Evolutionary conservation across 2,797 vertebrate species (phyloP).

Genomic region (Phoxinus dragarum): DNA sequence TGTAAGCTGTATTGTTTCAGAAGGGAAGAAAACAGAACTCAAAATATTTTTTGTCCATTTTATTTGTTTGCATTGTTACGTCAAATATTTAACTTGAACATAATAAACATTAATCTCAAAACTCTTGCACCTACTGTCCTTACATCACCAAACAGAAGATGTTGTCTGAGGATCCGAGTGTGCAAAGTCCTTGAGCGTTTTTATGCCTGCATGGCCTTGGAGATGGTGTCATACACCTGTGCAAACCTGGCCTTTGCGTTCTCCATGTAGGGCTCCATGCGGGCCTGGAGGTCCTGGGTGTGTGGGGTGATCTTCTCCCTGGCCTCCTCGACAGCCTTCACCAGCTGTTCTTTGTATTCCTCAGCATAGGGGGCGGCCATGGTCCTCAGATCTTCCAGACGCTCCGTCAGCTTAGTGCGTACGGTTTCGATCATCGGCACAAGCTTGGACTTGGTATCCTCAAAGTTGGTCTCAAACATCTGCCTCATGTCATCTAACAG

Average conservation of each 20-base stretch:
- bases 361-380: conserved; percentile 71
- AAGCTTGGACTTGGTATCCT: conserved; percentile 73
- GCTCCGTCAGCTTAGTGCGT: conserved; percentile 68
- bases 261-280: conserved; percentile 74
- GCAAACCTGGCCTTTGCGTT: conserved; percentile 71
- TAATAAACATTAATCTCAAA: conserved; percentile 32
- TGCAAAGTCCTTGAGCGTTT: conserved; percentile 8
- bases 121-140: not conserved
- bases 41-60: not conserved
- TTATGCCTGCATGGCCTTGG: conserved; percentile 50
- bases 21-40: not conserved
- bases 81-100: conserved; percentile 27
- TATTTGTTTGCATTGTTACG: conserved; percentile 20
- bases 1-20: not conserved
- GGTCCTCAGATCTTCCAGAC: conserved; percentile 71
- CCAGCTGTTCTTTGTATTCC: conserved; percentile 74
- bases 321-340: conserved; percentile 65
- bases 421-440: conserved; percentile 69
- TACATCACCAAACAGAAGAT: not conserved
- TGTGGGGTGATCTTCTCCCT: conserved; percentile 63
- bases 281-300: conserved; percentile 63
- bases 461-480: conserved; percentile 72
- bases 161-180: not conserved
- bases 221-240: conserved; percentile 72
- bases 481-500: conserved; percentile 68